Evolutionary conservation across 2,797 vertebrate species (phyloP).

Genomic region (Acanthurus leucopareius): DNA sequence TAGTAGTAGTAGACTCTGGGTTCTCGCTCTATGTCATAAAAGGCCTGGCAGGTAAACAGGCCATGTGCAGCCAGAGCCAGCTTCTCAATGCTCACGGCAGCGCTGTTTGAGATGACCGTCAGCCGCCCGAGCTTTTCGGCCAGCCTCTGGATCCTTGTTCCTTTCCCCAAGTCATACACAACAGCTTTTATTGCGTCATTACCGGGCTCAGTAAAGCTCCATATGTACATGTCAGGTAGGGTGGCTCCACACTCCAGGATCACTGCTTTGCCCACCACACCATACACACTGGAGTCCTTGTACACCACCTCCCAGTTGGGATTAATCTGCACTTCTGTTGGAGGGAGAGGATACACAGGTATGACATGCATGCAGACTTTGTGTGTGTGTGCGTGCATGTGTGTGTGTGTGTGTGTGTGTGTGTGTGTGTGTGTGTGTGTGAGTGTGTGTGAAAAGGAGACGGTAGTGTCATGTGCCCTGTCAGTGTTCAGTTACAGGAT

Average conservation of each 20-base stretch:
- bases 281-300: constrained; percentile 78
- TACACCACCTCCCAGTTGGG: constrained; percentile 78
- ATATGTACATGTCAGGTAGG: constrained; percentile 86
- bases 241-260: constrained; percentile 85
- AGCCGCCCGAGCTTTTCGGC: constrained; percentile 85
- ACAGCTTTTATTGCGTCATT: constrained; percentile 82
- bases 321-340: constrained; percentile 78
- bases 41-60: constrained; percentile 92
- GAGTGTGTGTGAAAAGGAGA: constrained; percentile 50
- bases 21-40: constrained; percentile 79
- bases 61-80: constrained; percentile 87
- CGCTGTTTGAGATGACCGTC: constrained; percentile 82
- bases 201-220: constrained; percentile 89
- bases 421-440: constrained; percentile 16
- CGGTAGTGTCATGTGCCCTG: constrained; percentile 63
- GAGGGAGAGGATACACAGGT: constrained; percentile 33
- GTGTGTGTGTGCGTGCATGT: constrained; percentile 14
- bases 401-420: constrained; percentile 1
- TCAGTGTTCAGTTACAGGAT: constrained; percentile 73
- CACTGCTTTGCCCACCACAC: constrained; percentile 86
- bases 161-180: constrained; percentile 84
- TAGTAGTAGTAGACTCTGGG: constrained; percentile 86
- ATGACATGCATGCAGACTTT: constrained; percentile 38
- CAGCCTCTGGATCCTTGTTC: constrained; percentile 82
- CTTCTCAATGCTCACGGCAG: constrained; percentile 88